These are phyloP conservation scores for Drosophila neotestacea DNA, from an alignment of 2,888 invertebrate genomes.

Conservation along the genomic window DNA sequence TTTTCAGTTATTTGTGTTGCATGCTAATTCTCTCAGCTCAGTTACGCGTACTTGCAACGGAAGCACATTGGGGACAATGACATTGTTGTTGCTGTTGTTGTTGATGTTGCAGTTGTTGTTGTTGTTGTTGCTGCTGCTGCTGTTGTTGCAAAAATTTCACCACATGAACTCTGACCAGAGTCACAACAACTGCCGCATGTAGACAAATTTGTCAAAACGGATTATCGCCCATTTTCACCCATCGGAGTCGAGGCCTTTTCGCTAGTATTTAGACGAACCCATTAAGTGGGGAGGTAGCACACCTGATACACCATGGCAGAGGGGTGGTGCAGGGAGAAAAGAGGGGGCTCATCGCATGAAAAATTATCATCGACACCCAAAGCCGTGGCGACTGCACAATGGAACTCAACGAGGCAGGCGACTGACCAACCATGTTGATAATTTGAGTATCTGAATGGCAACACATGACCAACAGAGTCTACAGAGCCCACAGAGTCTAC, in stretches of 20 bases:
- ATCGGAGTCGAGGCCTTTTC: constrained; percentile 22
- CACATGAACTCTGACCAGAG: constrained; percentile 55
- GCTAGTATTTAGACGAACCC: constrained; percentile 81
- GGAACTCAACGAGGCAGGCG: constrained; percentile 30
- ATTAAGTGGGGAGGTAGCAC: constrained; percentile 58
- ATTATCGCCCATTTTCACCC: constrained; percentile 81
- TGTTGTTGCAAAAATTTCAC: constrained; percentile 50
- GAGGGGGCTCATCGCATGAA: constrained; percentile 70
- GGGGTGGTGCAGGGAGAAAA: constrained; percentile 13
- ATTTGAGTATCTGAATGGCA: constrained; percentile 79
- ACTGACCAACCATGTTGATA: constrained; percentile 67
- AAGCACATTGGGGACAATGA: constrained; percentile 66
- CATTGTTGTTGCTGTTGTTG: constrained; percentile 37
- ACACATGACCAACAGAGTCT: constrained; percentile 52
- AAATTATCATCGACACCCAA: constrained; percentile 80
- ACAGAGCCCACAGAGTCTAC: constrained; percentile 3
- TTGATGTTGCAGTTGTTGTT: constrained; percentile 10
- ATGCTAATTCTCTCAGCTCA: constrained; percentile 68
- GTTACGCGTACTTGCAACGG: constrained; percentile 41
- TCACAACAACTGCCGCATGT: constrained; percentile 54
- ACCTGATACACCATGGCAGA: constrained; percentile 32
- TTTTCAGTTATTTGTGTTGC: constrained; percentile 70
- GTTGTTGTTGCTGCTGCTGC: constrained; percentile 10
- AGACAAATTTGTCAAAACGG: constrained; percentile 82
- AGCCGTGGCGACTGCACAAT: constrained; percentile 58